phyloP scores from a whole-genome alignment of 2,113 vertebrate species.

The Mustelus asterias region DNA sequence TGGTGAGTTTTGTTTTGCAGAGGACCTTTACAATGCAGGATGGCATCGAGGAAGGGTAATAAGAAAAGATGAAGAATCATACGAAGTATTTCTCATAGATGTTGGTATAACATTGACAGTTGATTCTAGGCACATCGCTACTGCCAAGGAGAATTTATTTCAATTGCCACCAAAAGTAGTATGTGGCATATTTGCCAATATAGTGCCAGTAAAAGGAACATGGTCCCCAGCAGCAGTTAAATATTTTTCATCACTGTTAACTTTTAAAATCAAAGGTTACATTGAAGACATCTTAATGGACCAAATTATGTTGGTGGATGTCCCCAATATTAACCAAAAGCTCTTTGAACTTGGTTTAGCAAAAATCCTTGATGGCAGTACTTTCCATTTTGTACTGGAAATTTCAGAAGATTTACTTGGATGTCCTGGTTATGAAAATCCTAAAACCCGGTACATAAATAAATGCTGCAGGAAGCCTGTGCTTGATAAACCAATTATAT shows the following conservation, averaged over 20 bases:
- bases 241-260: conserved; percentile 71
- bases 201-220: conserved; percentile 64
- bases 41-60: conserved; percentile 85
- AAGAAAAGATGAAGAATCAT: conserved; percentile 52
- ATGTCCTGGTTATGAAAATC: background rate
- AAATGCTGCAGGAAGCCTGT: conserved; percentile 48
- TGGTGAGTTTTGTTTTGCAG: conserved; percentile 73
- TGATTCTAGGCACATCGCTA: conserved; percentile 52
- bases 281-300: conserved; percentile 64
- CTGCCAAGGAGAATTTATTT: conserved; percentile 65
- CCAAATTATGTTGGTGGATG: conserved; percentile 71
- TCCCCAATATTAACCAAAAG: conserved; percentile 64
- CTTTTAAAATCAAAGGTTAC: conserved; percentile 63
- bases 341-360: conserved; percentile 65
- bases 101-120: conserved; percentile 65
- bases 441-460: conserved; percentile 23
- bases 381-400: conserved; percentile 74
- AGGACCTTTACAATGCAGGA: conserved; percentile 61
- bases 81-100: conserved; percentile 74
- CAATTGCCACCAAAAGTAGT: conserved; percentile 72
- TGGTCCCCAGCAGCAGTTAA: conserved; percentile 59
- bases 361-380: conserved; percentile 68
- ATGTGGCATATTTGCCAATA: conserved; percentile 75
- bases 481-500: conserved; percentile 46
- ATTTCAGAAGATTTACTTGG: conserved; percentile 57